These are phyloP conservation scores for Cryptosula pallasiana DNA, from an alignment of 2,888 invertebrate genomes.

Conservation along the genomic window DNA sequence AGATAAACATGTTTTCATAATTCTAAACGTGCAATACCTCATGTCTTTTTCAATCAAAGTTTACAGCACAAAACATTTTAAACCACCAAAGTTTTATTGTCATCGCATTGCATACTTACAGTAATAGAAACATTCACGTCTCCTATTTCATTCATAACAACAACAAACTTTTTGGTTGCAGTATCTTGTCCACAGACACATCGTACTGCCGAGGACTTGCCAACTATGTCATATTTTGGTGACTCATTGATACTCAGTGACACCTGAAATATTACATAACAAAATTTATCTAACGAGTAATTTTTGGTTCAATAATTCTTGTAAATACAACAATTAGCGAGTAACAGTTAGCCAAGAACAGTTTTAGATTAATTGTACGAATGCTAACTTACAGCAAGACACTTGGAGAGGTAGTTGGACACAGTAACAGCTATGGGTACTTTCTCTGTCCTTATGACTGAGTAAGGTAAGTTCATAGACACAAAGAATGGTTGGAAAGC, in stretches of 20 bases:
- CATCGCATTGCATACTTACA: too few species aligned
- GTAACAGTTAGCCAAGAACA: constrained; percentile 61
- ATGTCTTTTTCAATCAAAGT: too few species aligned
- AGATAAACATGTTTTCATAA: too few species aligned
- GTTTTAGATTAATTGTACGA: constrained; percentile 69
- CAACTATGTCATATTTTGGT: constrained; percentile 8
- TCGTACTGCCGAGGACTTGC: constrained; percentile 27
- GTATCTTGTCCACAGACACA: constrained; percentile 47
- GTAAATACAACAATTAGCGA: too few species aligned
- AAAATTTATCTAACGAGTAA: too few species aligned
- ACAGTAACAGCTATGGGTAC: constrained; percentile 64
- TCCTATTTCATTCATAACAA: constrained; percentile 50
- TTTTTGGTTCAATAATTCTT: too few species aligned
- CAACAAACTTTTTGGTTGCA: constrained; percentile 35
- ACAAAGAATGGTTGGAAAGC: constrained; percentile 72
- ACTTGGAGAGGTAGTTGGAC: constrained; percentile 68
- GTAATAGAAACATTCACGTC: constrained; percentile 55
- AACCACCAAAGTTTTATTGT: too few species aligned
- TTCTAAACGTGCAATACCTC: too few species aligned
- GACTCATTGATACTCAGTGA: neutral
- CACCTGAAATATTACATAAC: constrained; percentile 2
- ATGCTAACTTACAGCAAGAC: constrained; percentile 62
- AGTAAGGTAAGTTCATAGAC: constrained; percentile 65
- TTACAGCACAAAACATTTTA: too few species aligned
- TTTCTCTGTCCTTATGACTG: constrained; percentile 64